These are phyloP conservation scores for Drosophila erecta DNA, from an alignment of 1,140 invertebrate genomes.

Conservation along the genomic window DNA sequence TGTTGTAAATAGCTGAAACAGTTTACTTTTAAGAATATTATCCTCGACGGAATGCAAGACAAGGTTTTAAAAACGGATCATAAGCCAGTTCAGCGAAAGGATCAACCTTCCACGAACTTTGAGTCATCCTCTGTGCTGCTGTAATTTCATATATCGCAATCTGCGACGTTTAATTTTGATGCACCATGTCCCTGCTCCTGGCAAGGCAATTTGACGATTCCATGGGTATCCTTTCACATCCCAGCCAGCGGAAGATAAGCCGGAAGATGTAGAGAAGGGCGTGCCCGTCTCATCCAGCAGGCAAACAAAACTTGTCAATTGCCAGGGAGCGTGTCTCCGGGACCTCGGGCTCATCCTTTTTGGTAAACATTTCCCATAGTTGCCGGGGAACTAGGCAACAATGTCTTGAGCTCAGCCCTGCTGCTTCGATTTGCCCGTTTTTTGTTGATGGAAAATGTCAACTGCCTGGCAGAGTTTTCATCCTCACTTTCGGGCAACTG, in stretches of 20 bases:
- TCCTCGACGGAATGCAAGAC: background rate
- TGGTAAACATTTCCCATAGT: constrained; percentile 38
- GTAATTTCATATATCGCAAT: constrained; percentile 21
- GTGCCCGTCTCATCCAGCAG: constrained; percentile 31
- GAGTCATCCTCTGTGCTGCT: background rate
- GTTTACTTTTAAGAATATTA: background rate
- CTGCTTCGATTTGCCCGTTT: constrained; percentile 19
- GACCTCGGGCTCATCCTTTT: constrained; percentile 10
- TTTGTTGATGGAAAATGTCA: constrained; percentile 75
- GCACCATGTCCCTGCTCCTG: constrained; percentile 14
- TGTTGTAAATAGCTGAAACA: background rate
- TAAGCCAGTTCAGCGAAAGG: background rate
- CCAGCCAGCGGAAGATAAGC: constrained; percentile 24
- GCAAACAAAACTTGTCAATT: constrained; percentile 71
- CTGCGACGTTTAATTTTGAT: constrained; percentile 19
- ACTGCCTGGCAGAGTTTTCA: constrained; percentile 62
- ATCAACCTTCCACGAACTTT: background rate
- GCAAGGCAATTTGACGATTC: constrained; percentile 46
- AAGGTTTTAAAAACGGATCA: background rate
- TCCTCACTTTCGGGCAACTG: constrained; percentile 36
- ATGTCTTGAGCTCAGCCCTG: constrained; percentile 48
- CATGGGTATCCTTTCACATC: constrained; percentile 45
- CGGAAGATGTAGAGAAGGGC: constrained; percentile 34
- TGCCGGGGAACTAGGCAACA: constrained; percentile 56
- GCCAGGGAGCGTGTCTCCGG: constrained; percentile 53